Evolutionary conservation across 2,113 vertebrate genomes (phyloP), one percentile per base, ranked within the genome.

Genomic region (Archocentrus centrarchus): DNA sequence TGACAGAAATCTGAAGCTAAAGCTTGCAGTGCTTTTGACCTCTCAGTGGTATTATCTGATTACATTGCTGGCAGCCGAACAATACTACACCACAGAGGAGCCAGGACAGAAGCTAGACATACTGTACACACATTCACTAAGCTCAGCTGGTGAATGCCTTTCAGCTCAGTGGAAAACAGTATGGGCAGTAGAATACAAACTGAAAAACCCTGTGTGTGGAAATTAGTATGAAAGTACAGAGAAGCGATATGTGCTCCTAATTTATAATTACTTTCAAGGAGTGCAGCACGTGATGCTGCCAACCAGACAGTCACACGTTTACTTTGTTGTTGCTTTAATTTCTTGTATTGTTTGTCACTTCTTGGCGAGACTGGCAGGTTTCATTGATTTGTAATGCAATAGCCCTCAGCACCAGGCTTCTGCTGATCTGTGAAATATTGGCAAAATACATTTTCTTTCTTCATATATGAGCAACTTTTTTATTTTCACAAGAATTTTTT

Each of bases 21-120:
- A 91, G 75, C 91, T 92, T 91, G 92, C 91, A 92, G 93, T 86
- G 90, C 89, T 94, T 93, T 93, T 93, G 91, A 92, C 93, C 92
- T 93, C 93, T 95, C 92, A 80, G 89, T 93, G 93, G 94, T 93
- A 93, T 95, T 95, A 94, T 95, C 94, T 95, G 91, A 94, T 95
- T 95, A 94, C 94, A 95, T 73, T 88, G 89, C 92, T 95, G 94
- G 94, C 94, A 95, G 90, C 68, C 32, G 22, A 93, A 95, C 93
- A 93, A 93, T 93, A 90, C 89, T 82, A 86, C 81, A 88, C 59
- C 91, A 89, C 89, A 90, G 91, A 92, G 85, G 82, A 94, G 89
- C 87, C 80, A 75, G 85, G 88, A 88, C 85, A 86, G 85, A 66
- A 91, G 90, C 82, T 68, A 90, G 88, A 85, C 86, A 87, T 83